These are phyloP conservation scores for Acanthiza pusilla DNA, from an alignment of 2,797 vertebrate genomes.

Conservation along the genomic window DNA sequence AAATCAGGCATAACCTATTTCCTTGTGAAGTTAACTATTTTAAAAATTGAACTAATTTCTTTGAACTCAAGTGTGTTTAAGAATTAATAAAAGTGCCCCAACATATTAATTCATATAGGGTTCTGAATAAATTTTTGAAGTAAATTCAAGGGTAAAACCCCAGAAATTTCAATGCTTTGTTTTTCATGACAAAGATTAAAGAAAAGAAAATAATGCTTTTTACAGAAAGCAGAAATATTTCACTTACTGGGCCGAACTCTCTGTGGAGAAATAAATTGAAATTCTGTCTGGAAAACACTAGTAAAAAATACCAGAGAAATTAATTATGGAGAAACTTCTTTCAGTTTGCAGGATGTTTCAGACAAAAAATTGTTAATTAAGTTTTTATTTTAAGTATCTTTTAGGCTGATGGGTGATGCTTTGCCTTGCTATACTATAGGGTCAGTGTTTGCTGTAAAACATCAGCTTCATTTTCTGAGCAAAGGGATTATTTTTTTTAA, in stretches of 20 bases:
- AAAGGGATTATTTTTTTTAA: background rate
- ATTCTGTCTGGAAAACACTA: background rate
- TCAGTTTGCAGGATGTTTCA: background rate
- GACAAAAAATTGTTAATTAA: background rate
- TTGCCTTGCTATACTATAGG: background rate
- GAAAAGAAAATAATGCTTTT: background rate
- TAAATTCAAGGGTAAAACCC: background rate
- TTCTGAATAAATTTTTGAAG: background rate
- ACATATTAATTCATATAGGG: background rate
- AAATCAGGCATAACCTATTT: background rate
- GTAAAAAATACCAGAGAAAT: background rate
- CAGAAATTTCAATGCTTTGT: background rate
- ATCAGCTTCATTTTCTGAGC: background rate
- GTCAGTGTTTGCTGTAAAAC: background rate
- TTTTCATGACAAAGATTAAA: background rate
- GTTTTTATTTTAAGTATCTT: background rate
- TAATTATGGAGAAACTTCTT: background rate
- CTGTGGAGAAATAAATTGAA: background rate
- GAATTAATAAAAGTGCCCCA: background rate
- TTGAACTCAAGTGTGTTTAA: background rate
- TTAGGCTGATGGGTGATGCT: background rate
- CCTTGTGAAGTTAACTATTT: background rate
- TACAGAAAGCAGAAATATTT: background rate
- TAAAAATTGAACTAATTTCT: background rate
- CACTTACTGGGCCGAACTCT: background rate